Base-by-base conservation (phyloP, 2,888 invertebrate genomes). In the Phragmatobia fuliginosa region DNA sequence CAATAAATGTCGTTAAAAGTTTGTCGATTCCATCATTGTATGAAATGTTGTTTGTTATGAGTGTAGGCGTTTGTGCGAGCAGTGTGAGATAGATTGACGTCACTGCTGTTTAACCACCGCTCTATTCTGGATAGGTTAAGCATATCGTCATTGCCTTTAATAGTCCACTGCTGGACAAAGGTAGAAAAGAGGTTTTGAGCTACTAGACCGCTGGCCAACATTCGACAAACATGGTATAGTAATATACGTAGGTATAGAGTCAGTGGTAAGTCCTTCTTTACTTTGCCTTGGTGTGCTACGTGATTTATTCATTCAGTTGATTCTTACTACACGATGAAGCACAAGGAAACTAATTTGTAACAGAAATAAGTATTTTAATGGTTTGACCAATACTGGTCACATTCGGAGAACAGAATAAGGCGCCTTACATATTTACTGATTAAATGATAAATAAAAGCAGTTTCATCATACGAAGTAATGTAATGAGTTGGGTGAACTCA, bases 391-490 rank as follows among this genome's bases (percentile, higher is more conserved):
- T 56, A 56, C 28, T 49, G 49, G n/a, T 8, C n/a, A n/a, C n/a
- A 21, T 49, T 49, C n/a, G 10, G 49, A n/a, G 21, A 10, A 21
- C 49, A n/a, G n/a, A 21, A 49, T n/a, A 45, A 4, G 6, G 8
- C 49, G 7, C 8, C 49, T 38, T 38, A 38, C 38, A 14, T 38
- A 38, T 38, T 38, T 14, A 38, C 14, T 14, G 11, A 2, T 38
- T 38, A 38, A 38, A 38, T 38, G 14, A 38, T 16, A 56, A 28
- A 56, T 56, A 28, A 56, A 56, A 56, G 28, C 56, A 16, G 25
- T 56, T 56, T 56, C 32, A 64, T 49, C n/a, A n/a, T 49, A 64
- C 6, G n/a, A 49, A 64, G n/a, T 25, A 49, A 49, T 28, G 56
- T 64, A 64, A 52, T 33, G 32, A 52, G 16, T 28, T n/a, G 8